Evolutionary conservation across 2,797 vertebrate genomes (phyloP), one percentile per base, ranked within the genome.

Genomic region (Rhinichthys osculus): DNA sequence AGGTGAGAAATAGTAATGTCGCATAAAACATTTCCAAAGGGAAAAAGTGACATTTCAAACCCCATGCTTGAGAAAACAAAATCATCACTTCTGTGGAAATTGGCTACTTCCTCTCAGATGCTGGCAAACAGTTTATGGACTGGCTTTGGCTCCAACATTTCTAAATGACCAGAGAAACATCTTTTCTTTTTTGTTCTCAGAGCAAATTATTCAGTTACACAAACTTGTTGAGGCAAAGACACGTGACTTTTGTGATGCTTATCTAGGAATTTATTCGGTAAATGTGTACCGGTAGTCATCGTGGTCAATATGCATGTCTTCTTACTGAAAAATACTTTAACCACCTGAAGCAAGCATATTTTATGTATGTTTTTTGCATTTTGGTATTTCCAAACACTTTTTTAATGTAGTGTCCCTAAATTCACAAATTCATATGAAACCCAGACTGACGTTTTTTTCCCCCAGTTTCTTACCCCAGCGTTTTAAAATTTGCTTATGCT

Each of bases 61-160:
- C 76, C 35, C 47, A 76, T 52, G 52, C 50, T 74, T 0, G 9
- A 50, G 47, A 52, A 17, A 77, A 40, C 23, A 40, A 59, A 42
- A 42, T 27, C n/a, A 30, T 62, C 16, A 42, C 57, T 78, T 64
- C n/a, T 64, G 14, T 64, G n/a, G 77, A 78, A 64, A 78, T 44
- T 44, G 77, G 8, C 38, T 64, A 40, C 57, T 44, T 27, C 4
- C 38, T 78, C n/a, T 64, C 2, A 44, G n/a, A 78, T 62, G 57
- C 42, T 78, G 62, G 50, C 6, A 78, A 59, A 52, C 19, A 52
- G 35, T 54, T 76, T 54, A 21, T 54, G 47, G 54, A 57, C 74
- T 23, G 74, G 30, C 50, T 27, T 16, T 78, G 54, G 54, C 35
- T 78, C 14, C 23, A 42, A 59, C 21, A 42, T 59, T 62, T 78